Evolutionary conservation across 2,113 vertebrate genomes (phyloP).

Genomic region (Shinisaurus crocodilurus): DNA sequence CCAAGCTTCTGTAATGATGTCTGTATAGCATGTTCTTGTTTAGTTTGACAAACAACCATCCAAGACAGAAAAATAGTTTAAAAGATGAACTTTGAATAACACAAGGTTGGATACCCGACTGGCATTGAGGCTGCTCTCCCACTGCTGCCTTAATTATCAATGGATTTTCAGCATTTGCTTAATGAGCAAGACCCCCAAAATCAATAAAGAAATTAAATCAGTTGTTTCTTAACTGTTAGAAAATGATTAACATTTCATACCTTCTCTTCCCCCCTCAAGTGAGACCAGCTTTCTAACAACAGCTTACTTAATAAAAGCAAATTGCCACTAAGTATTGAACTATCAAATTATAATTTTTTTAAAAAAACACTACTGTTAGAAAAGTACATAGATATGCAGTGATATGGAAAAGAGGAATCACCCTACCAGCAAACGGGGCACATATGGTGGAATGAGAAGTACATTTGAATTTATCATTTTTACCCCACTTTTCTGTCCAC

Average conservation of each 20-base stretch:
- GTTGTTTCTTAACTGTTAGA: not conserved
- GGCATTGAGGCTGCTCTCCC: not conserved
- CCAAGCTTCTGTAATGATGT: constrained; percentile 9
- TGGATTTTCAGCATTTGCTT: not conserved
- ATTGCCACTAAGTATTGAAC: not conserved
- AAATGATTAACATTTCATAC: not conserved
- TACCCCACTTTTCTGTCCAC: not conserved
- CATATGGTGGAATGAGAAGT: not conserved
- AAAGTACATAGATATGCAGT: not conserved
- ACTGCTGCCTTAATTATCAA: rapidly evolving
- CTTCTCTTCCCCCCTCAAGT: not conserved
- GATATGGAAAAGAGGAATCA: not conserved
- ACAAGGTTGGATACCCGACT: constrained; percentile 7
- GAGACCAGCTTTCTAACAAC: not conserved
- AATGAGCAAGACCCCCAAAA: not conserved
- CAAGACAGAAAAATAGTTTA: constrained; percentile 10
- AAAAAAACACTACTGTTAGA: not conserved
- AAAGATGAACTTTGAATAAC: rapidly evolving
- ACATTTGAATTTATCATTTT: not conserved
- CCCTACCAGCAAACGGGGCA: not conserved
- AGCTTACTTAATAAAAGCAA: not conserved
- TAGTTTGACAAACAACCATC: constrained; percentile 55
- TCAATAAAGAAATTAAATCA: not conserved
- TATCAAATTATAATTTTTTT: not conserved
- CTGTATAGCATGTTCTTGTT: constrained; percentile 44